These are phyloP conservation scores for Isaurus tuberculatus DNA, from an alignment of 92 coral and sea anemone species.

Conservation along the genomic window DNA sequence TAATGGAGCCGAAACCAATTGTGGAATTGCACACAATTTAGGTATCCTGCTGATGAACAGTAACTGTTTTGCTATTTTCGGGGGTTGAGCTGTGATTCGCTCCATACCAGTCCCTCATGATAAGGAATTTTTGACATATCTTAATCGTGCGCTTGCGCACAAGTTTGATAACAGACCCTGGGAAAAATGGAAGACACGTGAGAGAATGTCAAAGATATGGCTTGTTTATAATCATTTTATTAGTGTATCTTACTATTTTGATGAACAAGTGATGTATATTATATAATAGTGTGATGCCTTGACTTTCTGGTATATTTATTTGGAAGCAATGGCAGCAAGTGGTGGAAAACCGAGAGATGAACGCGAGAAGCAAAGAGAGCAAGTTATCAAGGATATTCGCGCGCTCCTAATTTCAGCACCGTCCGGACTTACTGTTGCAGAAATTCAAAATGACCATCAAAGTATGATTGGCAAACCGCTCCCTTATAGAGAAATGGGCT, in stretches of 20 bases:
- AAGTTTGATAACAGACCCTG: slow-evolving; percentile 24
- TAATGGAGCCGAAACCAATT: too few species aligned
- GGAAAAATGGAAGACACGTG: slow-evolving; percentile 38
- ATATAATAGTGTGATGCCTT: neutral
- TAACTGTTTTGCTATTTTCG: too few species aligned
- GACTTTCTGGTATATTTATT: neutral
- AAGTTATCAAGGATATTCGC: slow-evolving; percentile 80
- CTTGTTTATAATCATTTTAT: neutral
- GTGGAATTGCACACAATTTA: too few species aligned
- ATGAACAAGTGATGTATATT: neutral
- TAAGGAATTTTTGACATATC: neutral
- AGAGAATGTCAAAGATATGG: neutral
- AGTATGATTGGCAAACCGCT: slow-evolving; percentile 87
- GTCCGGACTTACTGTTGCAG: slow-evolving; percentile 83
- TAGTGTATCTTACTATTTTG: neutral
- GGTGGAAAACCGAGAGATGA: slow-evolving; percentile 40
- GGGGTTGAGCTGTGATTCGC: neutral
- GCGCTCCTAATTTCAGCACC: slow-evolving; percentile 96
- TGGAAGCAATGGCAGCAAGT: slow-evolving; percentile 6
- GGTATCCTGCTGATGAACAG: too few species aligned
- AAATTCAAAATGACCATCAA: slow-evolving; percentile 88
- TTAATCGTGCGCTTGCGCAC: slow-evolving; percentile 14
- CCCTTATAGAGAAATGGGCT: slow-evolving; percentile 85
- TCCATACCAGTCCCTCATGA: neutral
- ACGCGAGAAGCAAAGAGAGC: slow-evolving; percentile 52